phyloP scores from a whole-genome alignment of 2,888 invertebrate species.

The Copidosoma aretas region DNA sequence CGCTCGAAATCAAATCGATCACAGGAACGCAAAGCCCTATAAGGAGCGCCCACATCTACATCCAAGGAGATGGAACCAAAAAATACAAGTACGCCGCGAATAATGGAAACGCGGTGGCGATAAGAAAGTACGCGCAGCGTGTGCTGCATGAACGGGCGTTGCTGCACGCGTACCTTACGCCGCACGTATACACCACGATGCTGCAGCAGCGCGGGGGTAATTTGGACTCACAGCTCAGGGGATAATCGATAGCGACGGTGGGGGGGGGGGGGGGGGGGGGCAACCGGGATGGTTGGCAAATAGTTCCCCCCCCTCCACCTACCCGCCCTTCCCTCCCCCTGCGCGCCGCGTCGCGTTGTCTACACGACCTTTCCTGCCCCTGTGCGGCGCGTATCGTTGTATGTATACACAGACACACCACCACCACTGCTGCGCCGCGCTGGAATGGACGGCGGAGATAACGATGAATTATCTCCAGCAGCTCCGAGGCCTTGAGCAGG shows the following conservation, averaged over 20 bases:
- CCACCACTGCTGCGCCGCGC: slow-evolving; percentile 3
- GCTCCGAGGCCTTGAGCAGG: neutral
- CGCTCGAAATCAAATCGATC: too few species aligned
- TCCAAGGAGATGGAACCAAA: too few species aligned
- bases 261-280: too few species aligned
- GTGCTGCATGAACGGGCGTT: too few species aligned
- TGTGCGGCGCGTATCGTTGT: slow-evolving; percentile 7
- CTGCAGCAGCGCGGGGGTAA: slow-evolving; percentile 40
- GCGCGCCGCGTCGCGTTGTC: slow-evolving; percentile 19
- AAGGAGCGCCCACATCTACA: too few species aligned
- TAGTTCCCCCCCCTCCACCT: slow-evolving; percentile 24
- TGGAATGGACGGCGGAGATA: slow-evolving; percentile 39
- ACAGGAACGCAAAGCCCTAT: too few species aligned
- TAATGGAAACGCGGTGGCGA: too few species aligned
- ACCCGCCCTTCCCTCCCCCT: too few species aligned
- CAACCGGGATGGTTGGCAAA: slow-evolving; percentile 44
- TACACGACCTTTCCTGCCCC: neutral
- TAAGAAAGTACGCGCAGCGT: too few species aligned
- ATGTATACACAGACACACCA: neutral
- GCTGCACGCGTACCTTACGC: too few species aligned
- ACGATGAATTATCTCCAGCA: slow-evolving; percentile 46
- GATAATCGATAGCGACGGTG: slow-evolving; percentile 46
- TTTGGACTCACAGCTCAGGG: slow-evolving; percentile 35
- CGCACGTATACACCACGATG: too few species aligned
- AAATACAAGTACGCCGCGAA: too few species aligned